Conservation (phyloP, 2,888 invertebrate species). For the Tineola bisselliella region DNA sequence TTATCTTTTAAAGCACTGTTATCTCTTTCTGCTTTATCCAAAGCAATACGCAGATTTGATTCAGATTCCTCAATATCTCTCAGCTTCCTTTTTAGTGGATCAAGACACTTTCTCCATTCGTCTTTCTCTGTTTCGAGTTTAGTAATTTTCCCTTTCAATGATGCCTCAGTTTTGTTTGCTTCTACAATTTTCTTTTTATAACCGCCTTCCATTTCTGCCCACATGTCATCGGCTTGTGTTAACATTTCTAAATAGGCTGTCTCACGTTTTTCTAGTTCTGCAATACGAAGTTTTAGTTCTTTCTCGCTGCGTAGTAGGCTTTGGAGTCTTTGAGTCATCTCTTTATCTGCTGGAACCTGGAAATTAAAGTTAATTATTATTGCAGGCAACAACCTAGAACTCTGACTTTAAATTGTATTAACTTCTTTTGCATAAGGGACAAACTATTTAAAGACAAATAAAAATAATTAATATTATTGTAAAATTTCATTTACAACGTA, state of each 20-base stretch:
- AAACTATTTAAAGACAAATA: neutral
- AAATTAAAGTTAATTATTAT: neutral
- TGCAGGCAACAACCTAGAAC: no score
- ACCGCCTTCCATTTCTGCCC: conserved; percentile 74
- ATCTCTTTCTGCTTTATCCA: conserved; percentile 67
- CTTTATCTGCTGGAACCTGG: conserved; percentile 38
- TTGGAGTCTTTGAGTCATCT: conserved; percentile 31
- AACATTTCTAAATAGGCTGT: conserved; percentile 75
- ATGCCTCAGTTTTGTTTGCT: conserved; percentile 47
- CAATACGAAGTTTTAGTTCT: conserved; percentile 69
- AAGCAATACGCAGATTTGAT: conserved; percentile 57
- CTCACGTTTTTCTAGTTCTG: conserved; percentile 72
- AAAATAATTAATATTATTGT: no score
- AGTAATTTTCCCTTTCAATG: conserved; percentile 62
- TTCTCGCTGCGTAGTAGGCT: conserved; percentile 64
- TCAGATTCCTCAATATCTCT: conserved; percentile 69
- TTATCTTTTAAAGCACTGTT: conserved; percentile 55
- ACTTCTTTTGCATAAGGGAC: neutral
- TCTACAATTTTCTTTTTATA: conserved; percentile 70
- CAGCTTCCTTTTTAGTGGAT: conserved; percentile 61
- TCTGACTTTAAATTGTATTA: neutral
- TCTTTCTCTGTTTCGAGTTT: conserved; percentile 47
- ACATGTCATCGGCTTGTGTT: conserved; percentile 76
- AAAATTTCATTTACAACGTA: no score
- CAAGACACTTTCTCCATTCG: conserved; percentile 64